Base-by-base conservation (phyloP, 2,888 invertebrate species). In the Ennomos erosarius region DNA sequence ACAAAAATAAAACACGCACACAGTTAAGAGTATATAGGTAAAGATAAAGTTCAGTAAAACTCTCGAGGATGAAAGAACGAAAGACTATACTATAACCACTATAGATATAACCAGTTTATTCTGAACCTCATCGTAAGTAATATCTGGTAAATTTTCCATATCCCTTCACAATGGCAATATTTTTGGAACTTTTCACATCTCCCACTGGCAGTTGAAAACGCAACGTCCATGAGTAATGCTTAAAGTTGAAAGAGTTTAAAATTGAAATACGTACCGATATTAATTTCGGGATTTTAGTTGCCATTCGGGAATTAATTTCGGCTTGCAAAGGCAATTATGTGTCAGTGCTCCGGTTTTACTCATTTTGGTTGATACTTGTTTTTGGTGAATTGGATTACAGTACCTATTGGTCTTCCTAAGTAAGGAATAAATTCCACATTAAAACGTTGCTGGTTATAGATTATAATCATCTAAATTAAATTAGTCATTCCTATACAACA, bases 201-300 rank as follows among this genome's bases (percentile, higher is more conserved):
- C 64, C 70, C 71, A 76, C 78, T 73, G 81, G 67, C 69, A 60
- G 71, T 82, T 76, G 73, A 78, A 85, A 83, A 79, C 78, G 75
- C 72, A 76, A 71, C 75, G 70, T 70, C 71, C 68, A 72, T 85
- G 85, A 89, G 79, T 88, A 85, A 90, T 87, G 81, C 80, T 58
- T 34, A 70, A 87, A 90, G 88, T 87, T 88, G 78, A 82, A 79
- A 84, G 82, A 84, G 86, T 85, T 85, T 84, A 81, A 84, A 86
- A 84, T 84, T 84, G 79, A 80, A 79, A 79, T 81, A 84, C 70
- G 78, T 80, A 78, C 82, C 79, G 81, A 82, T 84, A 87, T 87
- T 86, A 84, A 88, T 86, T 84, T 82, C 70, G 76, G 69, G 76
- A 76, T 78, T 79, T 60, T 73, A 78, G 73, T 78, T 77, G 71